Base-by-base conservation (phyloP, 2,888 invertebrate species). In the Drepanosiphum platanoidis region DNA sequence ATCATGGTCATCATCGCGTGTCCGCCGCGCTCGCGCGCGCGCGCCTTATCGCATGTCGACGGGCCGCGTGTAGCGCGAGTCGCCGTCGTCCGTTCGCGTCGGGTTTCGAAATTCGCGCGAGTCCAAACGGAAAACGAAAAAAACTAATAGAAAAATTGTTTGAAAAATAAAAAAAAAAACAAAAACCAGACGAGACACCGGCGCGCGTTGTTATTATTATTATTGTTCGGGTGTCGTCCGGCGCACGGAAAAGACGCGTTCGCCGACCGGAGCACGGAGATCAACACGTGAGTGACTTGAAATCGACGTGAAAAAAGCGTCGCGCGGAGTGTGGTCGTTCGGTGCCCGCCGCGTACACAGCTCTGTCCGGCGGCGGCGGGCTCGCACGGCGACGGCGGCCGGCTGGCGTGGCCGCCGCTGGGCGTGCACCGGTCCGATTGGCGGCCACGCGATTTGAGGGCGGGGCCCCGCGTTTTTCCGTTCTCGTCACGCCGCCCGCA, bases 1-100 rank as follows among this genome's bases (percentile, higher is more conserved):
- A 87, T 87, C 88, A 88, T 88, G 83, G 88, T 88, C 88, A 88
- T 88, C 87, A 87, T 87, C 81, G 87, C 82, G 71, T 15, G 52
- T 52, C 8, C 22, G n/a, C 52, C 22, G 27, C 27, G 27, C n/a
- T n/a, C n/a, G 9, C 4, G 22, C 61, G 9, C 18, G 61, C 36
- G 22, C 77, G 27, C 11, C 64, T 9, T 79, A 46, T 34, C 3
- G 52, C 52, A 52, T 46, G 2, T 46, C 27, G 15, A 22, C 39
- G 39, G 27, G 46, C 1, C 1, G 46, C 46, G 46, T 18, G 46
- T 18, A 46, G 18, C 46, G 46, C 46, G 46, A 46, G 46, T 18
- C 8, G 46, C 46, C 8, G 46, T 39, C 39, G 39, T 7, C 39
- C 39, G 39, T n/a, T n/a, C n/a, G n/a, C n/a, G n/a, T n/a, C n/a